Evolutionary conservation across 2,888 invertebrate genomes (phyloP).

Genomic region (Tipula unca): DNA sequence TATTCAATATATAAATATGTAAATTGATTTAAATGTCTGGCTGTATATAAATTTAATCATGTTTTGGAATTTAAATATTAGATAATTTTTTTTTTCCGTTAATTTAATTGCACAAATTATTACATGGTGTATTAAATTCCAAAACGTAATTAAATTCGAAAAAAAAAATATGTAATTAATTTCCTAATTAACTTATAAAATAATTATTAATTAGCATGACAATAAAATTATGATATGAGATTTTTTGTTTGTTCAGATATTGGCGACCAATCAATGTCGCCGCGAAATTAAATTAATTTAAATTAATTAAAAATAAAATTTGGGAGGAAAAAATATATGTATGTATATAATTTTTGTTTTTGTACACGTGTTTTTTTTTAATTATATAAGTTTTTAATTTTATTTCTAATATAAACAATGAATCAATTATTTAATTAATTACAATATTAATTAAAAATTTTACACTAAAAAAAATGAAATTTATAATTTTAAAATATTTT

Average conservation of each 20-base stretch:
- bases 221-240: slow-evolving; percentile 1
- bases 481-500: neutral
- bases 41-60: neutral
- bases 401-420: neutral
- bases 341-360: neutral
- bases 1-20: neutral
- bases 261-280: neutral
- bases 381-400: neutral
- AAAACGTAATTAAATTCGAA: neutral
- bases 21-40: neutral
- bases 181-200: neutral
- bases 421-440: neutral
- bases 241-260: neutral
- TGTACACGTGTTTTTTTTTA: neutral
- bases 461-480: neutral
- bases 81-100: neutral
- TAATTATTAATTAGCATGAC: neutral
- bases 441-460: neutral
- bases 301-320: neutral
- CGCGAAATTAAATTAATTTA: neutral
- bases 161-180: neutral
- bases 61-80: neutral
- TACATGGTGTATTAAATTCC: neutral
- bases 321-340: neutral
- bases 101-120: neutral